phyloP scores from a whole-genome alignment of 2,797 vertebrate species.

The Hapalemur alaotrensis region DNA sequence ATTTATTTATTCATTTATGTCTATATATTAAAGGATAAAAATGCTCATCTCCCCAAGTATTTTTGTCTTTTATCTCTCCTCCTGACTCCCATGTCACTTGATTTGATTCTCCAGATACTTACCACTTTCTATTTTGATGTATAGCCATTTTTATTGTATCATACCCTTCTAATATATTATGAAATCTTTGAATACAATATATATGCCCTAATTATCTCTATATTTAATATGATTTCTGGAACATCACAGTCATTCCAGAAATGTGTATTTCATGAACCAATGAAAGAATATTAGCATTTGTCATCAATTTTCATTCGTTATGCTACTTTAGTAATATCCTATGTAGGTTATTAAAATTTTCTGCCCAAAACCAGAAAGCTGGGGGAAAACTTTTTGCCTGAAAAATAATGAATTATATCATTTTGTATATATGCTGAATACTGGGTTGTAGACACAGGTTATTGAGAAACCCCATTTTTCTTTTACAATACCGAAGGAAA shows the following conservation, averaged over 20 bases:
- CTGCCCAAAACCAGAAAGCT: neutral
- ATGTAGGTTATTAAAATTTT: neutral
- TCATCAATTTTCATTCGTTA: neutral
- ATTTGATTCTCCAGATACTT: neutral
- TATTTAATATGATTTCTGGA: neutral
- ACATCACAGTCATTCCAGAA: neutral
- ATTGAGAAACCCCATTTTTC: neutral
- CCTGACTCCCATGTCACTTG: neutral
- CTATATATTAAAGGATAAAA: neutral
- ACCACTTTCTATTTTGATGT: conserved; percentile 9
- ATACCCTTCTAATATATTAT: neutral
- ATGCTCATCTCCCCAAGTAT: neutral
- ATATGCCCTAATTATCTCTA: neutral
- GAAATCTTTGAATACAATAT: neutral
- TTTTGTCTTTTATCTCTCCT: neutral
- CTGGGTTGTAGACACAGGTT: neutral
- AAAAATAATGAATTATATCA: neutral
- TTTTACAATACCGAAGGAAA: neutral
- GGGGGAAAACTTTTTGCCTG: neutral
- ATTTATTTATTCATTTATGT: neutral
- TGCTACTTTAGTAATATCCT: neutral
- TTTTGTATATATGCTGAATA: neutral
- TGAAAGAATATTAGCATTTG: conserved; percentile 29
- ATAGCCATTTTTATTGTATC: neutral
- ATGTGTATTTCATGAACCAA: neutral